These are phyloP conservation scores for Muntiacus reevesi DNA, from an alignment of 2,113 vertebrate genomes.

Conservation along the genomic window DNA sequence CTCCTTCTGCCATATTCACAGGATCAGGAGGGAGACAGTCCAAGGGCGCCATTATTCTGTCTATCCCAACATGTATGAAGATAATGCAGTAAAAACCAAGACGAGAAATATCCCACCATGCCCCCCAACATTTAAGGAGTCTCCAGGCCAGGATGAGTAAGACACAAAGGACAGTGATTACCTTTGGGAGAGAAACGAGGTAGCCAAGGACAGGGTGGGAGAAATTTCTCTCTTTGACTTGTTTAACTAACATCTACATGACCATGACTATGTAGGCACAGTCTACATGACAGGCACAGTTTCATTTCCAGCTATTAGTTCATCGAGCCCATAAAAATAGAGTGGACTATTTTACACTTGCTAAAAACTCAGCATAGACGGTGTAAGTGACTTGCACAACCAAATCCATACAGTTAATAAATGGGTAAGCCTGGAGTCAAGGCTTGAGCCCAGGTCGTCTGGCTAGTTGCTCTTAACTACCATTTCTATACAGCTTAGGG, in stretches of 20 bases:
- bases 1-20: background rate
- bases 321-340: background rate
- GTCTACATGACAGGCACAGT: background rate
- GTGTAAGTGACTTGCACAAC: background rate
- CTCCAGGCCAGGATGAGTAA: background rate
- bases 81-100: background rate
- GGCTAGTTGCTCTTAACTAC: background rate
- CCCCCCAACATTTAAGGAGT: background rate
- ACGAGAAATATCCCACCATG: background rate
- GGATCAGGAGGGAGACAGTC: background rate
- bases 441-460: background rate
- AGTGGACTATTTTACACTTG: background rate
- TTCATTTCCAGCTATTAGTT: background rate
- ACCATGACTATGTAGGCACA: background rate
- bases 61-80: background rate
- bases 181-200: background rate
- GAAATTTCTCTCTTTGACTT: background rate
- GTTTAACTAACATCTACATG: background rate
- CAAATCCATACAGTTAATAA: background rate
- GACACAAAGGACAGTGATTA: background rate
- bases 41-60: background rate
- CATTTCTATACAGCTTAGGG: background rate
- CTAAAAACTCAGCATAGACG: background rate
- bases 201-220: background rate
- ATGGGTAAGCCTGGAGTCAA: background rate